A percentile compares a stretch with the other conserved stretches of the same genome.
Evolutionary conservation across 1,140 invertebrate species (phyloP).

Genomic region (Thereuonema tuberculata): DNA sequence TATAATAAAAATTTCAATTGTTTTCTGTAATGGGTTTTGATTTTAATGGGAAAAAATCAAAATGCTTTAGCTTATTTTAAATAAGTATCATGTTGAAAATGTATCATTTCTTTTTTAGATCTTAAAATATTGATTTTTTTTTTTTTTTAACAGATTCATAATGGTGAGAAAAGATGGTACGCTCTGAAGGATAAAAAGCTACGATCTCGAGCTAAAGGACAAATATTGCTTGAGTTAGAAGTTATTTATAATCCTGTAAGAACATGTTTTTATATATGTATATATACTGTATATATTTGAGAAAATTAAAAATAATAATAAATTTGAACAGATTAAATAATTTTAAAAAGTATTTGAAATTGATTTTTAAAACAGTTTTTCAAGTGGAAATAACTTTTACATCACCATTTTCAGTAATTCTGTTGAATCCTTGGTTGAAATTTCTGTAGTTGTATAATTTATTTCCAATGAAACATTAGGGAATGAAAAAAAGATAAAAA

Average conservation of each 20-base stretch:
- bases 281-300: neutral
- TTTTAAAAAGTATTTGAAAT: neutral
- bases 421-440: neutral
- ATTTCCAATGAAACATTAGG: neutral
- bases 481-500: no score
- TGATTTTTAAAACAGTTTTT: neutral
- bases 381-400: neutral
- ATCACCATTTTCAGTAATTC: neutral
- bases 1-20: no score
- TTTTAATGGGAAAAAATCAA: no score
- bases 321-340: neutral
- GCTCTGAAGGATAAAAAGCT: conserved; percentile 94
- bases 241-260: conserved; percentile 83
- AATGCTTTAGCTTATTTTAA: no score
- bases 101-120: no score
- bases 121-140: conserved; percentile 5
- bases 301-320: neutral
- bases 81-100: no score
- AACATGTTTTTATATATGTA: conserved; percentile 16
- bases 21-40: no score
- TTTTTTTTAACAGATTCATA: conserved; percentile 51
- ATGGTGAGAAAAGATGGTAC: conserved; percentile 71
- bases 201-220: conserved; percentile 72
- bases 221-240: conserved; percentile 83
- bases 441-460: conserved; percentile 9